Conservation (phyloP, 2,888 invertebrate species). For the Ecliptopera silaceata region DNA sequence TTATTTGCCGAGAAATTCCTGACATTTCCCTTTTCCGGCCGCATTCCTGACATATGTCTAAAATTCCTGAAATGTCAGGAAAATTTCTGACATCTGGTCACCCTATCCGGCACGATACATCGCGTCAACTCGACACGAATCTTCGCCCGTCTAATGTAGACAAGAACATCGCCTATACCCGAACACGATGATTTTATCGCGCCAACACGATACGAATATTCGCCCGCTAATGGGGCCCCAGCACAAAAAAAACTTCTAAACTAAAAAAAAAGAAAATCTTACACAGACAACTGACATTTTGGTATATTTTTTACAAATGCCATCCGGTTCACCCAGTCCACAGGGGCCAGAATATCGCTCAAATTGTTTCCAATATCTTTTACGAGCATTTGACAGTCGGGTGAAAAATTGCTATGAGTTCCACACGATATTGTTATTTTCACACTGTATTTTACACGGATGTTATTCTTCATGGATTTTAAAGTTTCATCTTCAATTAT, state of each 20-base stretch:
- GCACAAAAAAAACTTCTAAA: too few species aligned
- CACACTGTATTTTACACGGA: constrained; percentile 41
- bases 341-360: constrained; percentile 66
- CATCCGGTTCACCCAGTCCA: constrained; percentile 50
- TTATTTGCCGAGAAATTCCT: too few species aligned
- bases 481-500: neutral
- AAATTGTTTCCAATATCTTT: constrained; percentile 79
- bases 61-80: too few species aligned
- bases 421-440: constrained; percentile 63
- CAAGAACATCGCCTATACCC: too few species aligned
- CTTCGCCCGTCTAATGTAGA: too few species aligned
- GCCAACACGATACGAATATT: constrained; percentile 4
- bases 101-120: constrained; percentile 4
- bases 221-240: too few species aligned
- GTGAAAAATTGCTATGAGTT: constrained; percentile 70
- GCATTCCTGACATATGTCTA: too few species aligned
- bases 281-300: constrained; percentile 7
- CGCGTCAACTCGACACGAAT: neutral
- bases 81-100: too few species aligned
- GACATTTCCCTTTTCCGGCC: too few species aligned
- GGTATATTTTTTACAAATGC: constrained; percentile 57
- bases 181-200: too few species aligned
- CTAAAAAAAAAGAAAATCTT: constrained; percentile 8
- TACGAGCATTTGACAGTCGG: constrained; percentile 73
- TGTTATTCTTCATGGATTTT: constrained; percentile 1